Base-by-base conservation (phyloP, 1,140 invertebrate genomes). In the Antheraea mylitta region DNA sequence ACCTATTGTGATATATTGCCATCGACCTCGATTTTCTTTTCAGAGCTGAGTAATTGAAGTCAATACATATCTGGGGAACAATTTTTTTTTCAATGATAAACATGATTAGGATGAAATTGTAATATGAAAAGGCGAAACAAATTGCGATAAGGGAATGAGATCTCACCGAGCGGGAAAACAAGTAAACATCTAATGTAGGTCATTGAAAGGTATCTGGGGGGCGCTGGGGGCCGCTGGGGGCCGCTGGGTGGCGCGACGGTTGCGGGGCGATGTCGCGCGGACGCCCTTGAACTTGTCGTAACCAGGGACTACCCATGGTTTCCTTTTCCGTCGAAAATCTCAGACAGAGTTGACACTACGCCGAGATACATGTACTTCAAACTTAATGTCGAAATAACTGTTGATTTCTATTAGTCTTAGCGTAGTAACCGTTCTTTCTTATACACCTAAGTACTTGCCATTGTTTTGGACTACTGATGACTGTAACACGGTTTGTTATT, bases 241-340 rank as follows among this genome's bases (percentile, higher is more conserved):
- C 9, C 5, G 11, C 16, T 9, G 45, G 45, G 45, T 53, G 45
- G 11, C 4, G 45, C 16, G 45, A n/a, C 11, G 10, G 45, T 53
- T 42, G 38, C 38, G 66, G 66, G 53, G 53, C 18, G 60, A 16
- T 30, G 66, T 58, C 66, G 58, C 36, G 58, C 58, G 66, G 11
- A 22, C 73, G 73, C 67, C 73, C 73, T 75, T 75, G 73, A 75
- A 69, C 70, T 71, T 67, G 65, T 6, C 45, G 45, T 53, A 53
- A 53, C 45, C 45, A 53, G 11, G 45, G 45, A 16, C 45, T 53
- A 53, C 45, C 45, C 45, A 13, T 16, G 16, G 45, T 53, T 53
- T 53, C 45, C 45, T 53, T 11, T 0, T 16, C 6, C 9, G 5
- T 53, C 2, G 4, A 53, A 53, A 13, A 53, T 53, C 16, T 53